Evolutionary conservation across 2,113 vertebrate species (phyloP), one percentile per base, ranked within the genome.

Genomic region (Ellobius talpinus): DNA sequence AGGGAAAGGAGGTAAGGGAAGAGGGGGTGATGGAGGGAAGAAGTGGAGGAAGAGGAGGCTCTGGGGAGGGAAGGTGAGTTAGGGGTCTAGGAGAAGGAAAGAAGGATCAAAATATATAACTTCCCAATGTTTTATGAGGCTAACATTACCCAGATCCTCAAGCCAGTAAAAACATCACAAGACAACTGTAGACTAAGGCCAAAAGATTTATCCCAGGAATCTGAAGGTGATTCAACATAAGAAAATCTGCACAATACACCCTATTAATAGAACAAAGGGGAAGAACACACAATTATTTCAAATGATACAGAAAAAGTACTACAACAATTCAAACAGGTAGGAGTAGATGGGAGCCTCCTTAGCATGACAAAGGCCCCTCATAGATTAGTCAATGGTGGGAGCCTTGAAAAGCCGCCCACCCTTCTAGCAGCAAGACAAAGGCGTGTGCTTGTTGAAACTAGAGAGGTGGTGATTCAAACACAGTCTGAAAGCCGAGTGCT

Each of bases 341-440:
- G 58, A n/a, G 45, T 36, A n/a, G 65, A 50, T 13, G 31, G 85
- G 63, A 70, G 70, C 85, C 70, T 87, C 85, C 65, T 73, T 39
- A 95, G 92, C 39, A 91, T 74, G 58, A 93, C 73, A 90, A 89
- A 86, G 90, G 70, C 12, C 76, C 82, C 88, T 95, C 95, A 73
- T 47, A 85, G 39, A 79, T 89, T 91, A 74, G 17, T 84, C 45
- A 79, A 26, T 82, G 16, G 68, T 65, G 36, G 87, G 90, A 81
- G 21, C 50, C 65, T 96, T 96, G 65, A 93, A 85, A 89, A 12
- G 3, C 79, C 92, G 68, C 50, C 26, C 76, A 31, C 6, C 65
- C 47, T 31, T 66, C 66, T 45, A 93, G 63, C 39, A 90, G 89
- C 17, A 79, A 90, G 63, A 90, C 45, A 93, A 92, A 55, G 76